These are phyloP conservation scores for Parotia lawesii DNA, from an alignment of 2,113 vertebrate species.

Conservation along the genomic window DNA sequence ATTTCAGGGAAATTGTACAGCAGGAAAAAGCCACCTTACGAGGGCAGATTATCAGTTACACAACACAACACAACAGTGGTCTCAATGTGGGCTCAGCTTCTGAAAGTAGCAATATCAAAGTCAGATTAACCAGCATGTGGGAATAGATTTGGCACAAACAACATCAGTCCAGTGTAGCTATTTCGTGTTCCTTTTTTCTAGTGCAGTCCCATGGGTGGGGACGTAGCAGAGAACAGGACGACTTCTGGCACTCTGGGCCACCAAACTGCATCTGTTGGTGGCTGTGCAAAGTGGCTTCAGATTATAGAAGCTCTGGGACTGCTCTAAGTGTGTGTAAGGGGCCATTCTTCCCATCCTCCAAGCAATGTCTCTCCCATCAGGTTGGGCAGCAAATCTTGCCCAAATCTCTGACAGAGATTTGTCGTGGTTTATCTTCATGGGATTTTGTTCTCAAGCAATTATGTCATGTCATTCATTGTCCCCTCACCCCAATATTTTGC, in stretches of 20 bases:
- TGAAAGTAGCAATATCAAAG: constrained; percentile 37
- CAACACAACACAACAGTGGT: neutral
- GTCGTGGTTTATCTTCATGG: neutral
- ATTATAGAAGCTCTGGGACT: neutral
- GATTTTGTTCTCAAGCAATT: neutral
- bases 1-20: neutral
- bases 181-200: neutral
- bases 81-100: neutral
- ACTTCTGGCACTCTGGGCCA: neutral
- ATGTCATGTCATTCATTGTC: neutral
- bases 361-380: neutral
- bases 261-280: neutral
- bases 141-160: constrained; percentile 22
- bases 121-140: constrained; percentile 7
- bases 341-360: neutral
- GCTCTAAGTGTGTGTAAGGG: neutral
- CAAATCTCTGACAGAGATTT: neutral
- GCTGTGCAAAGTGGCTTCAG: neutral
- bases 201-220: neutral
- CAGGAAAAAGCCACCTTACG: neutral
- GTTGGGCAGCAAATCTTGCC: neutral
- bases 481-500: neutral
- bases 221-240: neutral
- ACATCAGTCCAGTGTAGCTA: neutral
- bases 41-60: constrained; percentile 8